These are phyloP conservation scores for Leucoptera coffeella DNA, from an alignment of 2,888 invertebrate genomes.

Conservation along the genomic window DNA sequence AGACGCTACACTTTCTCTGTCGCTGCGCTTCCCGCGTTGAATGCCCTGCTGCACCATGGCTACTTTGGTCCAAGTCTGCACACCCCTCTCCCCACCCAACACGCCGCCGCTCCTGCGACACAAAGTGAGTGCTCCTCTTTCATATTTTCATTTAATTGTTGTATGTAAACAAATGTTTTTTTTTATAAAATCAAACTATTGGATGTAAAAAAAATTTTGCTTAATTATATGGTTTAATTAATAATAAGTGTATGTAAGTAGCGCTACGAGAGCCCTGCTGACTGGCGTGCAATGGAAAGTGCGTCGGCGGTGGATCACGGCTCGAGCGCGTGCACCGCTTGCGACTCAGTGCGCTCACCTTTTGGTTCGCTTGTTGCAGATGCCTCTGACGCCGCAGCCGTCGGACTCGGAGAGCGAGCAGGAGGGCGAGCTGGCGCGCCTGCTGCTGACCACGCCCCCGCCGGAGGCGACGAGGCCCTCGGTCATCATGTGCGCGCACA, in stretches of 20 bases:
- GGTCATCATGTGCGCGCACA: constrained; percentile 82
- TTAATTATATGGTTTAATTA: too few relatives aligned
- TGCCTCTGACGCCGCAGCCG: constrained; percentile 72
- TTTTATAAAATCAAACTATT: too few relatives aligned
- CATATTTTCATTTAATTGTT: constrained; percentile 9
- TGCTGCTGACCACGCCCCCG: constrained; percentile 51
- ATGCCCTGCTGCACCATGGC: constrained; percentile 36
- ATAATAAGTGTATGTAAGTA: too few relatives aligned
- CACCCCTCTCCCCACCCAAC: constrained; percentile 63
- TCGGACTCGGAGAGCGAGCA: constrained; percentile 79
- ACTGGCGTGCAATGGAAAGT: constrained; percentile 42
- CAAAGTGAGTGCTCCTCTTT: constrained; percentile 38
- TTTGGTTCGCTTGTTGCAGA: constrained; percentile 15
- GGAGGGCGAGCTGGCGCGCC: constrained; percentile 48
- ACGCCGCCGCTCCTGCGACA: constrained; percentile 62
- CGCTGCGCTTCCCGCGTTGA: constrained; percentile 13
- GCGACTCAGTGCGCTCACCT: constrained; percentile 38
- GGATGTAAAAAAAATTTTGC: too few relatives aligned
- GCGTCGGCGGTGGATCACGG: constrained; percentile 15
- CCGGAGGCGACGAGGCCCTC: constrained; percentile 55
- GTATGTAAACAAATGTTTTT: constrained; percentile 1
- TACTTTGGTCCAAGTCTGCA: constrained; percentile 39
- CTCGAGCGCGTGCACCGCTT: constrained; percentile 37
- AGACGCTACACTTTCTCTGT: constrained; percentile 14
- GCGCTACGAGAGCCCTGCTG: too few relatives aligned